Evolutionary conservation across 1,140 invertebrate genomes (phyloP), one percentile per base, ranked within the genome.

Genomic region (Pachypsylla venusta): DNA sequence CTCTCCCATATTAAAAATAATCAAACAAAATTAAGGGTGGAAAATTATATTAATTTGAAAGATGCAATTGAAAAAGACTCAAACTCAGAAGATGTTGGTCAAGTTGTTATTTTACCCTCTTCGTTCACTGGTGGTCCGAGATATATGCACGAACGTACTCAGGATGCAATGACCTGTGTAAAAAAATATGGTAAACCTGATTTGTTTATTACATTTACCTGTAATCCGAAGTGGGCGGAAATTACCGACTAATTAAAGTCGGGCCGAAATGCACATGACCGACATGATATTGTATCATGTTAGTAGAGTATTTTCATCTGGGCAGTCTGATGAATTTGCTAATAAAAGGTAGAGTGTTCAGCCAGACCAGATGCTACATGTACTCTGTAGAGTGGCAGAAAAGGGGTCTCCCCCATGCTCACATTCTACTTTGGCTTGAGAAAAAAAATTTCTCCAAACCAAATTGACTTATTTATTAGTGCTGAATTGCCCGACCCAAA

Each of bases 341-440:
- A 1, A 57, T 13, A 1, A 61, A 61, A 59, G 30, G 13, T 2
- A 12, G 7, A 1, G 19, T 62, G 14, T 63, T 63, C 28, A 60
- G 62, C 22, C 22, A 0, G 14, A 10, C 24, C 20, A 60, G 60
- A 48, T 69, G 66, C 39, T 64, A 64, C 30, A 69, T 74, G 68
- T 72, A 69, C 58, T 61, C 66, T 14, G 62, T 74, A 25, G 74
- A 78, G 65, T 76, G 67, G 64, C 74, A 76, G 64, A 77, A 76
- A 63, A 62, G 57, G 28, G 48, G 57, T 2, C 24, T 59, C 2
- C 48, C 57, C 7, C 57, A 59, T 59, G 48, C 48, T 2, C 48
- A 59, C 28, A 58, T 58, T 2, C 20, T 39, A 16, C 24, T 58
- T 7, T 16, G 16, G 30, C 30, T 58, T n/a, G 56, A 58, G n/a